Percentiles rank a stretch among this genome's conserved stretches.
Conservation (phyloP, 2,797 vertebrate species). For the Falco rusticolus region DNA sequence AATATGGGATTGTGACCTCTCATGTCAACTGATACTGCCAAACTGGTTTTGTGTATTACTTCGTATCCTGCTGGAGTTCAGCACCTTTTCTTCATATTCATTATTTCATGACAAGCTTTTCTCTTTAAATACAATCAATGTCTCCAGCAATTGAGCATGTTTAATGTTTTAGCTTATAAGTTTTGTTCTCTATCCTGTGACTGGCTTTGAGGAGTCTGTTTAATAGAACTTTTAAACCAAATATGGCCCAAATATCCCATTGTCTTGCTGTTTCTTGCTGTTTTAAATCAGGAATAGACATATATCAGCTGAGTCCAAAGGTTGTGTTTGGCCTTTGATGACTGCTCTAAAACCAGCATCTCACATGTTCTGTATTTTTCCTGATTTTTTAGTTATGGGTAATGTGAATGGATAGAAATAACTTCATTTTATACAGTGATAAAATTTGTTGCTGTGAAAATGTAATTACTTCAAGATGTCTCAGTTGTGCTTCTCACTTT, state of each 20-base stretch:
- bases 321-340: background rate
- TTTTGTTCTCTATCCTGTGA: background rate
- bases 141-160: background rate
- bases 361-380: background rate
- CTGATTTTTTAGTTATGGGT: background rate
- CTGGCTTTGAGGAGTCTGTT: background rate
- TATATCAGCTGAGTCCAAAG: background rate
- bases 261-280: background rate
- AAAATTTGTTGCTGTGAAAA: slow-evolving; percentile 43
- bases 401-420: background rate
- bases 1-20: background rate
- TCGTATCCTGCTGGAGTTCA: background rate
- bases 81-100: background rate
- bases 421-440: background rate
- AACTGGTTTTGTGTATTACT: background rate
- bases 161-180: background rate
- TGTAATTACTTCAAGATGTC: slow-evolving; percentile 27
- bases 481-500: slow-evolving; percentile 8
- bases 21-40: background rate
- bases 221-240: background rate
- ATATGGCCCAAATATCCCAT: background rate
- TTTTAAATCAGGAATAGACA: background rate
- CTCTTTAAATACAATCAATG: background rate
- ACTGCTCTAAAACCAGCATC: background rate
- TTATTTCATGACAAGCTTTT: background rate